Evolutionary conservation across 2,113 vertebrate genomes (phyloP).

Genomic region (Australoheros scitulus): DNA sequence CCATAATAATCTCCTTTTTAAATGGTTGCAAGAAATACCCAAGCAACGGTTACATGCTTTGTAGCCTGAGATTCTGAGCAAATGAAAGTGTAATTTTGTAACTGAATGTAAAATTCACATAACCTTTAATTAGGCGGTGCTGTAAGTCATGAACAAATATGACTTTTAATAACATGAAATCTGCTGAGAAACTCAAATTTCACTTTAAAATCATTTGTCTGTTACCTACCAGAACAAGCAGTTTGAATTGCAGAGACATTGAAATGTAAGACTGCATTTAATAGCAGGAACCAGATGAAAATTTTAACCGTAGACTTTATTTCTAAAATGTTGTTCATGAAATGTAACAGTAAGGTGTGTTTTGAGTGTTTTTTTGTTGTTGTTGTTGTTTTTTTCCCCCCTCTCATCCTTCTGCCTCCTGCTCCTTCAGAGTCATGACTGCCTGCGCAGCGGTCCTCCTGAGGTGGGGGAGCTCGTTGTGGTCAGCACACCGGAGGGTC

Average conservation of each 20-base stretch:
- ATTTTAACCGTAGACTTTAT: neutral
- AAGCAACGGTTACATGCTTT: neutral
- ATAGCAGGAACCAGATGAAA: neutral
- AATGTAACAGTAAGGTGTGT: neutral
- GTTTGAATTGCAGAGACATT: neutral
- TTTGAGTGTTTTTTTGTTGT: neutral
- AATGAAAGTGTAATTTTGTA: constrained; percentile 11
- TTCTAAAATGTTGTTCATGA: neutral
- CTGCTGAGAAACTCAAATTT: neutral
- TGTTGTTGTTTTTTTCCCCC: neutral
- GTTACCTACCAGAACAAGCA: neutral
- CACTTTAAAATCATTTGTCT: neutral
- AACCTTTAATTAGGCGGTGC: constrained; percentile 1
- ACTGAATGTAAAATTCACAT: neutral
- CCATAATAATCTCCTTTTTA: neutral
- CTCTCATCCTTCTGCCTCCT: neutral
- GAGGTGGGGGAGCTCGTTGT: constrained; percentile 85
- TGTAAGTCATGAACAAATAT: neutral
- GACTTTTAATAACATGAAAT: constrained; percentile 1
- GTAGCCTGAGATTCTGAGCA: neutral
- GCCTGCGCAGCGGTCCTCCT: constrained; percentile 85
- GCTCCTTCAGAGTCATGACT: constrained; percentile 89
- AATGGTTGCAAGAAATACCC: neutral
- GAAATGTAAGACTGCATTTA: neutral
- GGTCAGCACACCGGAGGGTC: constrained; percentile 84